Base-by-base conservation (phyloP, 2,888 invertebrate species). In the Xylota segnis region DNA sequence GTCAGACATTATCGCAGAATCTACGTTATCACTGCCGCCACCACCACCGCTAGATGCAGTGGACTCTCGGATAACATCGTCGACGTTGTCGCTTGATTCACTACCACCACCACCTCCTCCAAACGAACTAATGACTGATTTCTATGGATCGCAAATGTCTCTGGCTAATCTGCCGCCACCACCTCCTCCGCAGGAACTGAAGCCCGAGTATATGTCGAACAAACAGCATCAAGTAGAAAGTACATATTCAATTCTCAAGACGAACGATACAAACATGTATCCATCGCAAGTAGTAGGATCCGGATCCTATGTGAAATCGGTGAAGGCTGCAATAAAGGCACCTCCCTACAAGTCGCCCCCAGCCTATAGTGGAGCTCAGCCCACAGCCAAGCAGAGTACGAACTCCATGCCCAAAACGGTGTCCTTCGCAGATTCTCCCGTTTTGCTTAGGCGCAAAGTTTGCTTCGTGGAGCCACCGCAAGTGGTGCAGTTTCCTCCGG, bases 81-180 rank as follows among this genome's bases (percentile, higher is more conserved):
- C 96, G 0, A 96, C 95, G 12, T 92, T 96, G 10, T 96, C 96
- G 27, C 91, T 96, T 47, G 96, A 97, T 88, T 96, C 96, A n/a
- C 91, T 96, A 79, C 96, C 96, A 0, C 96, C 96, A 14, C 97
- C 96, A 0, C 96, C 94, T 58, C 95, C 95, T 47, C 95, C 95
- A 43, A 95, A 95, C 32, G 90, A 90, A 5, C 93, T 93, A 23
- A 89, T 89, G 83, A 87, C 89, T 56, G 91, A 92, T 59, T 90
- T 92, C 6, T 91, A 94, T 10, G 96, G 96, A 4, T 96, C 96
- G 5, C 95, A 95, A 89, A 92, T 96, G 34, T 95, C 95, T 58
- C 90, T 95, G 79, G 94, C 94, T 88, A 96, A 96, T 52, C 92
- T 96, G 45, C 96, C 96, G 6, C 96, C 96, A 7, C 96, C 96